Evolutionary conservation across 2,113 vertebrate genomes (phyloP).

Genomic region (Peromyscus leucopus): DNA sequence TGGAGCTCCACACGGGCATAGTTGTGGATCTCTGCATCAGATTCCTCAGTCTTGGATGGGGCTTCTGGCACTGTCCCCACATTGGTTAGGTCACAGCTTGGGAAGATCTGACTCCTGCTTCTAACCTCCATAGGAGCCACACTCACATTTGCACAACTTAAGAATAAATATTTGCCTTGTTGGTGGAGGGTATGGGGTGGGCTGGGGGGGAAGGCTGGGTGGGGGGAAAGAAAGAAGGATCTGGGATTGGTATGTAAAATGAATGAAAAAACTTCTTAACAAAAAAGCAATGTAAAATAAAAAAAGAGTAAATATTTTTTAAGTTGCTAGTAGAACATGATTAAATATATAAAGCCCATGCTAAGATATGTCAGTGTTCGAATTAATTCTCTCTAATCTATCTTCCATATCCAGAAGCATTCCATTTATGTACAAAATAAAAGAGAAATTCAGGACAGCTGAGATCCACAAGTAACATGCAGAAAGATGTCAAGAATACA

Average conservation of each 20-base stretch:
- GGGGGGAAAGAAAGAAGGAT: no score
- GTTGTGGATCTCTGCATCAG: no score
- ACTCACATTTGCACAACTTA: not conserved
- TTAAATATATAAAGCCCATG: not conserved
- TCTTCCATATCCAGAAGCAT: not conserved
- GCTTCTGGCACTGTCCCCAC: no score
- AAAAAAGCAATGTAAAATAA: no score
- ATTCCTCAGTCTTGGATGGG: no score
- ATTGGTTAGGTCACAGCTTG: no score
- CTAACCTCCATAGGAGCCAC: not conserved
- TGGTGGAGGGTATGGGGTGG: no score
- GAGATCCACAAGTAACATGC: slow-evolving; percentile 33
- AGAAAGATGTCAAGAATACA: slow-evolving; percentile 53
- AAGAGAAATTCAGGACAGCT: not conserved
- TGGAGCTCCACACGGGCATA: no score
- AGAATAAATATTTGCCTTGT: not conserved
- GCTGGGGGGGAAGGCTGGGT: no score
- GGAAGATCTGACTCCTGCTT: not conserved
- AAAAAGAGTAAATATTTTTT: not conserved
- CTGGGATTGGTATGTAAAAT: no score
- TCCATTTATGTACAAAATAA: not conserved
- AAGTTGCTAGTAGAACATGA: slow-evolving; percentile 6
- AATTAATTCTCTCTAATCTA: not conserved
- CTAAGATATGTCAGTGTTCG: not conserved
- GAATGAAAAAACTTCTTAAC: no score